phyloP scores from a whole-genome alignment of 2,797 vertebrate species.

The Perodicticus potto region DNA sequence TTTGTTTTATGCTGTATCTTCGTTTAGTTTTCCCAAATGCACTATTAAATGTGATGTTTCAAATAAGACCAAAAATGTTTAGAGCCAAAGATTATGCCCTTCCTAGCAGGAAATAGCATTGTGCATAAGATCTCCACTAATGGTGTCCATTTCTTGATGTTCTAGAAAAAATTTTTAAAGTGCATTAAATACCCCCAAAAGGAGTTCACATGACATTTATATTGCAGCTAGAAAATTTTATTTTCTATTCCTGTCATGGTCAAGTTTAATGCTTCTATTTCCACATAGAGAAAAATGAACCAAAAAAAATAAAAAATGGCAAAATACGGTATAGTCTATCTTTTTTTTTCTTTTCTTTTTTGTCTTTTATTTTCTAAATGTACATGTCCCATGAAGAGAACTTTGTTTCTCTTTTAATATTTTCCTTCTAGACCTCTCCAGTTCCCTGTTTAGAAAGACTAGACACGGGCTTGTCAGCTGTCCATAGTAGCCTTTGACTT shows the following conservation, averaged over 20 bases:
- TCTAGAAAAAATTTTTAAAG: constrained; percentile 31
- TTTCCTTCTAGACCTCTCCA: background rate
- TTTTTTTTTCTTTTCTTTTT: too few species aligned
- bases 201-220: background rate
- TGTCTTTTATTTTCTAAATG: background rate
- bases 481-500: background rate
- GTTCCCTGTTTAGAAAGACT: background rate
- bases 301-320: background rate
- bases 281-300: background rate
- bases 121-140: background rate
- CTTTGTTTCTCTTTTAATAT: background rate
- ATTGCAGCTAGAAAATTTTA: background rate
- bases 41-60: constrained; percentile 17
- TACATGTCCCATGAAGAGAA: background rate
- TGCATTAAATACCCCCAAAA: background rate
- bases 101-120: background rate
- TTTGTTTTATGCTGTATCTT: background rate
- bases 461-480: background rate
- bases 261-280: background rate
- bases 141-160: background rate
- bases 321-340: background rate
- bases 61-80: background rate
- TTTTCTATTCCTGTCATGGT: background rate
- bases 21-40: background rate
- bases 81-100: background rate